A percentile compares a stretch with the other conserved stretches of the same genome.
phyloP scores from a whole-genome alignment of 2,113 vertebrate species.

The Rousettus leschenaultii region DNA sequence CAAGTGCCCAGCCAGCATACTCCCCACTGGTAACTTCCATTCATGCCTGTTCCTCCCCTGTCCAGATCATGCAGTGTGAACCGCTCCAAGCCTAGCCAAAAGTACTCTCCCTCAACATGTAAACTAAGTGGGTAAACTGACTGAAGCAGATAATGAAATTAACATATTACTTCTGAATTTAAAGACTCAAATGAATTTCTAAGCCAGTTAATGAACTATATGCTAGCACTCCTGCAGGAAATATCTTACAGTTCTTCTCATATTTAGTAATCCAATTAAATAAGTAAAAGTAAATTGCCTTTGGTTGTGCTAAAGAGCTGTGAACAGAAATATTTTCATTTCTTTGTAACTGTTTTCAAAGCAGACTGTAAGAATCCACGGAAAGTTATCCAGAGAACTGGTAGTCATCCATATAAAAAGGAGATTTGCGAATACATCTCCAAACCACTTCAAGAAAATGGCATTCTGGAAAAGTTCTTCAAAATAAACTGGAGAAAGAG shows the following conservation, averaged over 20 bases:
- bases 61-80: not conserved
- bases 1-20: not conserved
- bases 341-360: slow-evolving; percentile 6
- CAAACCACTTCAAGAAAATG: not conserved
- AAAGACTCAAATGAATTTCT: not conserved
- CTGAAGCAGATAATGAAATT: not conserved
- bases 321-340: slow-evolving; percentile 12
- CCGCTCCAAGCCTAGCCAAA: not conserved
- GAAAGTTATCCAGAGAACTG: not conserved
- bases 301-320: not conserved
- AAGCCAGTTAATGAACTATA: not conserved
- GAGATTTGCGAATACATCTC: not conserved
- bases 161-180: not conserved
- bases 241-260: slow-evolving; percentile 10
- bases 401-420: not conserved
- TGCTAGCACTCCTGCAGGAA: not conserved
- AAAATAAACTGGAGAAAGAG: not conserved
- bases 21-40: not conserved
- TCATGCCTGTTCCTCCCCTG: not conserved
- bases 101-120: not conserved
- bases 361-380: not conserved
- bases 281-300: not conserved
- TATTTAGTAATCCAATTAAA: not conserved
- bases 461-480: not conserved
- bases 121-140: not conserved